phyloP scores from a whole-genome alignment of 2,888 invertebrate genomes.

The Cataglyphis rosenhaueri region DNA sequence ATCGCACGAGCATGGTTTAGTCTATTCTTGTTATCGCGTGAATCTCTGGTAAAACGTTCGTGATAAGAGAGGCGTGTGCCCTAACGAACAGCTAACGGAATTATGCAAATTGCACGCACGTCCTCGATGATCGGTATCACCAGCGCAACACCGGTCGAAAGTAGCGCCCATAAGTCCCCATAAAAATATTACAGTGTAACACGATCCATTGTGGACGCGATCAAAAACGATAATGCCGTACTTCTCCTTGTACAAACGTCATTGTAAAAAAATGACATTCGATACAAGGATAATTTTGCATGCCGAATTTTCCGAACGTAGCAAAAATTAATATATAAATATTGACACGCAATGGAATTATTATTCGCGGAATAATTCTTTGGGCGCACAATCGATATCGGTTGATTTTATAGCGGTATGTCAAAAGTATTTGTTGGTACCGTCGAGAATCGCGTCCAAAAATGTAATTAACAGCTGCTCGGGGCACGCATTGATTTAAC shows the following conservation, averaged over 20 bases:
- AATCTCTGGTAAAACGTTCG: conserved; percentile 15
- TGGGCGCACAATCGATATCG: background rate
- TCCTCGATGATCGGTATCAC: conserved; percentile 51
- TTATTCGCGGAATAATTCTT: conserved; percentile 29
- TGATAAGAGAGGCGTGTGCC: conserved; percentile 4
- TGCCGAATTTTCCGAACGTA: conserved; percentile 11
- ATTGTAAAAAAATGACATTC: conserved; percentile 16
- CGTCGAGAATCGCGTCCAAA: conserved; percentile 32
- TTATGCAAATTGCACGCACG: conserved; percentile 56
- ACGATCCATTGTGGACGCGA: conserved; percentile 38
- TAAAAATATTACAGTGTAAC: conserved; percentile 51
- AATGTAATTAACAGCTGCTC: conserved; percentile 47
- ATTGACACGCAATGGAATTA: conserved; percentile 24
- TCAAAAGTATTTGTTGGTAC: conserved; percentile 31
- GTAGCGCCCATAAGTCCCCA: conserved; percentile 23
- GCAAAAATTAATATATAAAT: conserved; percentile 9
- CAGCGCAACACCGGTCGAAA: background rate
- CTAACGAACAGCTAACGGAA: conserved; percentile 21
- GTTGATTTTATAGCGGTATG: conserved; percentile 27
- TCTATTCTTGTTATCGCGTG: conserved; percentile 14
- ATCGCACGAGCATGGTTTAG: background rate
- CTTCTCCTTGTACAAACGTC: background rate
- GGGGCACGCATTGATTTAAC: conserved; percentile 49
- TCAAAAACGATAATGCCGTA: conserved; percentile 29
- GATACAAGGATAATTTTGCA: conserved; percentile 15